Conservation (phyloP, 2,888 invertebrate species). For the Ctena decussata region DNA sequence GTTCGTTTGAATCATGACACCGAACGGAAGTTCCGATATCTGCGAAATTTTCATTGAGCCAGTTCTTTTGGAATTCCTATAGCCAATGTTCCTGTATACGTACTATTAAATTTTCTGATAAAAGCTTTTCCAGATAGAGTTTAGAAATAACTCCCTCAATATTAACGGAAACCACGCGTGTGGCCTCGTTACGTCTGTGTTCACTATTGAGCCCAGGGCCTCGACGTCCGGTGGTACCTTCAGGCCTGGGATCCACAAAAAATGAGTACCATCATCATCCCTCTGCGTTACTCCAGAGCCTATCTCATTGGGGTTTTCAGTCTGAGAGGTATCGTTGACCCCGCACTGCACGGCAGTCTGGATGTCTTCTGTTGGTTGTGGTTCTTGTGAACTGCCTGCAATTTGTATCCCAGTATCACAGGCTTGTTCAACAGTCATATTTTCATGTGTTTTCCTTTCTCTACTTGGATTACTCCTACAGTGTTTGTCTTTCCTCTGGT, state of each 20-base stretch:
- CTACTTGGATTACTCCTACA: too few species aligned
- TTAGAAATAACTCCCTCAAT: background rate
- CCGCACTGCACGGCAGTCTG: background rate
- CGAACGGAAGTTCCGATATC: background rate
- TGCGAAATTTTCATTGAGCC: background rate
- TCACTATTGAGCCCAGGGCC: background rate
- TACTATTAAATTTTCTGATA: background rate
- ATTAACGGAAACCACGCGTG: background rate
- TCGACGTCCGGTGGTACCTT: background rate
- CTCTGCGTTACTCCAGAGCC: too few species aligned
- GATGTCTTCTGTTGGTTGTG: too few species aligned
- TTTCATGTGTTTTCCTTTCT: too few species aligned
- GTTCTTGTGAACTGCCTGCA: too few species aligned
- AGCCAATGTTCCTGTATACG: background rate
- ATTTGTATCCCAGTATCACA: too few species aligned
- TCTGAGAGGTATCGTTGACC: background rate
- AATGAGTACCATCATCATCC: background rate
- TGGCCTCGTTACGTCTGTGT: background rate
- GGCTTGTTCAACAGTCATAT: too few species aligned
- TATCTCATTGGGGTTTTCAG: too few species aligned
- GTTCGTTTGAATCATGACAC: conserved; percentile 1
- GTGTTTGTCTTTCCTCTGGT: too few species aligned
- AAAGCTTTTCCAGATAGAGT: background rate
- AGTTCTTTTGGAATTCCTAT: background rate
- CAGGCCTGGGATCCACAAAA: background rate